These are phyloP conservation scores for Gerris lacustris DNA, from an alignment of 2,888 invertebrate genomes.

Conservation along the genomic window DNA sequence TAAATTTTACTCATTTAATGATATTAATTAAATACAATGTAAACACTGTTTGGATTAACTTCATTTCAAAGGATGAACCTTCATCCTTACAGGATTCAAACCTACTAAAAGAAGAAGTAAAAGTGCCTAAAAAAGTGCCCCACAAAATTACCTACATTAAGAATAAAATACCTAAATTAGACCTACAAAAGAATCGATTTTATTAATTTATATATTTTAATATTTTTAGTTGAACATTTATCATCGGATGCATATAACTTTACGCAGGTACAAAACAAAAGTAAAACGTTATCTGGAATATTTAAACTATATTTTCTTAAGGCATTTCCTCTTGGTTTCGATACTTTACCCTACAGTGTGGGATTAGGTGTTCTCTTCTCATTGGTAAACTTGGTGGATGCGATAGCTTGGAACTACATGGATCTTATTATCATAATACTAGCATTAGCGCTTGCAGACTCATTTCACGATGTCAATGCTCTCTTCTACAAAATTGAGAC, in stretches of 20 bases:
- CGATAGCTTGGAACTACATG: constrained; percentile 33
- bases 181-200: no score
- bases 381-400: constrained; percentile 29
- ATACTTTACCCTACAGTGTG: constrained; percentile 24
- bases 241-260: constrained; percentile 48
- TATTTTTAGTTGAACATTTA: constrained; percentile 46
- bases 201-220: no score
- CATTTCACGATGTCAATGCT: background rate
- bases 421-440: constrained; percentile 33
- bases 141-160: no score
- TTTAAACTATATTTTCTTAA: constrained; percentile 35
- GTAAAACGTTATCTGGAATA: constrained; percentile 32
- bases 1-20: no score
- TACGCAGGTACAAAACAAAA: constrained; percentile 40
- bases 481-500: background rate
- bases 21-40: no score
- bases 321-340: constrained; percentile 29
- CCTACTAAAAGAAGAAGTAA: no score
- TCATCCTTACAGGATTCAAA: no score
- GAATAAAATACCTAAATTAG: no score
- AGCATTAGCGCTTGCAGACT: constrained; percentile 29
- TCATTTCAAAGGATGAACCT: no score
- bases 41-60: no score
- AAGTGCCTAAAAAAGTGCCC: no score
- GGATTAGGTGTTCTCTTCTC: constrained; percentile 25